A percentile compares a stretch with the other conserved stretches of the same genome.
Evolutionary conservation across 1,140 invertebrate species (phyloP).

Genomic region (Bombus balteatus): DNA sequence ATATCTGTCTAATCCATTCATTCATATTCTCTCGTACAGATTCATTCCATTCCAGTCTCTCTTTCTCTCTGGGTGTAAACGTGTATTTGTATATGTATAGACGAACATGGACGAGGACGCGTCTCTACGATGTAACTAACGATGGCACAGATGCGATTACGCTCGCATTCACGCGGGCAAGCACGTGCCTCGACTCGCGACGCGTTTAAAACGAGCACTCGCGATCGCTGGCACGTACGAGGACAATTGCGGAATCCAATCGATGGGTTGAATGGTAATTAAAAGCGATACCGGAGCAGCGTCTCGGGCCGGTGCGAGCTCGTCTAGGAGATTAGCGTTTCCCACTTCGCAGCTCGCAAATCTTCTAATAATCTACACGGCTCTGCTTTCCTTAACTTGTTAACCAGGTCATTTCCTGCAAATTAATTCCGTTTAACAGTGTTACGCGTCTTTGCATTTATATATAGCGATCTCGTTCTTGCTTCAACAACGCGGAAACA

Average conservation of each 20-base stretch:
- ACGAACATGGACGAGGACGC: conserved; percentile 22
- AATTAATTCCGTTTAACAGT: no score
- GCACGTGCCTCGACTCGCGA: conserved; percentile 16
- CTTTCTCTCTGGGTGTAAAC: conserved; percentile 19
- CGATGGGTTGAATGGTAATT: conserved; percentile 37
- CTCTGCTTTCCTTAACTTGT: not conserved
- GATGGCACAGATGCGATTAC: conserved; percentile 40
- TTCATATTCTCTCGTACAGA: not conserved
- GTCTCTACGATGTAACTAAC: conserved; percentile 26
- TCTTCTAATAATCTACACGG: not conserved
- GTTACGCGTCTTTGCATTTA: not conserved
- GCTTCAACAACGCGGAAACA: not conserved
- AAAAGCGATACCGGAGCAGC: conserved; percentile 54
- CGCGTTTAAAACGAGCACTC: conserved; percentile 24
- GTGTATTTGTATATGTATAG: not conserved
- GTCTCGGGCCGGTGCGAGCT: conserved; percentile 19
- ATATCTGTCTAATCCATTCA: not conserved
- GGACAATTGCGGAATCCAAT: conserved; percentile 40
- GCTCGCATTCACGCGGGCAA: conserved; percentile 30
- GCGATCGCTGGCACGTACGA: conserved; percentile 16
- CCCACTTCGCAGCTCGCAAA: not conserved
- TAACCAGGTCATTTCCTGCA: not conserved
- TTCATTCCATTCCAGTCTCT: conserved; percentile 2
- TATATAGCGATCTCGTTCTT: not conserved
- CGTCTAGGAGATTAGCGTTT: conserved; percentile 19